Base-by-base conservation (phyloP, 1,140 invertebrate species). In the Wiebesia pumilae region DNA sequence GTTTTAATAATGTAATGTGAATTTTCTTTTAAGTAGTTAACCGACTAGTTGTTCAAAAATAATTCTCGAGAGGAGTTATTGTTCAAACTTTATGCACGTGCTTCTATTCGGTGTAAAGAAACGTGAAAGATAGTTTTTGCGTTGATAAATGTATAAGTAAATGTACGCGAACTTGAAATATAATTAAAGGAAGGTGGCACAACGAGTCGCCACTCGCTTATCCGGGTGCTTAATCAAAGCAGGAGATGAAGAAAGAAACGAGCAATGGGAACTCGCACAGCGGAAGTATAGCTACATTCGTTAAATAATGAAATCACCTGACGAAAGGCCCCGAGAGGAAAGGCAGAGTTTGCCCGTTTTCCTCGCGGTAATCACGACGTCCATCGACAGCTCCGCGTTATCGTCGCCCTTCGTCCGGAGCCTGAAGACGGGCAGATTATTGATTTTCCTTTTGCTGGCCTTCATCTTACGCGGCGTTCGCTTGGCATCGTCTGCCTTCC, bases 291-390 rank as follows among this genome's bases (percentile, higher is more conserved):
- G 43, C 43, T 47, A 10, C 2, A 19, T 54, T 16, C 51, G 10
- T 19, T 2, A 19, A 62, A 27, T 7, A 62, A 2, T 10, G 7
- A 83, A 62, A 62, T 94, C 93, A 98, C 97, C 97, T 93, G 95
- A 94, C 43, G 95, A 94, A 83, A 98, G 93, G 84, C 96, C 96
- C 91, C 95, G 95, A 86, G 96, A 96, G 58, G 96, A 96, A 84
- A 98, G 94, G 94, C 97, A 97, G 30, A 98, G 93, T 87, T 96
- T 95, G 35, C 97, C 97, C 83, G 96, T 96, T 90, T 95, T 96
- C 89, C 97, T 95, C 7, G 97, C 97, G 88, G 95, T 95, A 92
- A 97, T 96, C 80, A 98, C 95, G 83, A 98, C 91, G 73, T 95
- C 95, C 47, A 95, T 94, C 62, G 96, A 95, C 77, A 97, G 90